phyloP scores from a whole-genome alignment of 2,797 vertebrate genomes.

The Eulemur albifrons region DNA sequence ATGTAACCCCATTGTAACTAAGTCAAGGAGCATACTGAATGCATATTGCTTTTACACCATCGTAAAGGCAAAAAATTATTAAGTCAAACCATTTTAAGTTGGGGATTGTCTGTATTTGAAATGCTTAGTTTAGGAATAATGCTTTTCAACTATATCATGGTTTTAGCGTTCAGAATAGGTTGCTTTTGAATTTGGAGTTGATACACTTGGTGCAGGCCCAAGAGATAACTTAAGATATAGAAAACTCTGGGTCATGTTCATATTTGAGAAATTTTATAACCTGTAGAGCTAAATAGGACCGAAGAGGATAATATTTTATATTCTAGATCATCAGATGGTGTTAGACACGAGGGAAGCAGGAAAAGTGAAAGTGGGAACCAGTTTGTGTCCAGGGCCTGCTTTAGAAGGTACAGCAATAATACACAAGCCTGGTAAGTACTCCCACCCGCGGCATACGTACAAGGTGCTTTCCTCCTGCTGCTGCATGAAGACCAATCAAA shows the following conservation, averaged over 20 bases:
- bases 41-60: neutral
- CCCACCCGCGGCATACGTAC: neutral
- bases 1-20: neutral
- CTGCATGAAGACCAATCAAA: rapidly evolving
- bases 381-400: neutral
- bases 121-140: conserved; percentile 10
- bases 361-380: neutral
- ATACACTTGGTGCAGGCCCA: neutral
- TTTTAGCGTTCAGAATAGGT: conserved; percentile 47
- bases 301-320: conserved; percentile 29
- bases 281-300: conserved; percentile 29
- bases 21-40: neutral
- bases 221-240: neutral
- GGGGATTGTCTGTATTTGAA: neutral
- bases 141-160: neutral
- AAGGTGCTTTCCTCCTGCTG: neutral
- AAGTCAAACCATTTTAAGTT: neutral
- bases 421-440: neutral
- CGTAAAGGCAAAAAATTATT: neutral
- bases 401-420: neutral
- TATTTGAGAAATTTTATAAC: conserved; percentile 40
- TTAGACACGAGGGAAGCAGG: neutral
- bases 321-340: neutral
- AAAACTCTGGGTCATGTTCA: neutral
- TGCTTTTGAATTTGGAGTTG: conserved; percentile 34